phyloP scores from a whole-genome alignment of 2,888 invertebrate species.

The Rotaria magnacalcarata region DNA sequence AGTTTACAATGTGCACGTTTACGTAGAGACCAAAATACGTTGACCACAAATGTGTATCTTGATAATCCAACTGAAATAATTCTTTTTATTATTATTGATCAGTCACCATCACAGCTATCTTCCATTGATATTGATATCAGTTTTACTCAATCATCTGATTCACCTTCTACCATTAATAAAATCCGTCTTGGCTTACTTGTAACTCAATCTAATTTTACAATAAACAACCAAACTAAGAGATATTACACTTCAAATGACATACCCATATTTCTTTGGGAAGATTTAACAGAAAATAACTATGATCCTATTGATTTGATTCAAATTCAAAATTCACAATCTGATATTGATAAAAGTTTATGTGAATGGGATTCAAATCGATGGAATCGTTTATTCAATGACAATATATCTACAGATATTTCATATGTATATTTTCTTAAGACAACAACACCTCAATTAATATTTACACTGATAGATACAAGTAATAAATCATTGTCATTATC shows the following conservation, averaged over 20 bases:
- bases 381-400: not conserved
- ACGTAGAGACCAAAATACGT: not conserved
- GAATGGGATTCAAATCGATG: not conserved
- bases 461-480: not conserved
- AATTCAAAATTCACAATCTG: not conserved
- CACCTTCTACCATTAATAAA: not conserved
- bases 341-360: not conserved
- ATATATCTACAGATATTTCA: not conserved
- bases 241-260: not conserved
- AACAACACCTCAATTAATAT: not conserved
- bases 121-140: not conserved
- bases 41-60: not conserved
- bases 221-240: not conserved
- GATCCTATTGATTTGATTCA: not conserved
- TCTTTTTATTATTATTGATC: not conserved
- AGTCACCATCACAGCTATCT: not conserved
- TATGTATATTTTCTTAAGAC: constrained; percentile 29
- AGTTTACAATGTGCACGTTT: not conserved
- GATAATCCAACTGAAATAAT: not conserved
- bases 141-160: not conserved
- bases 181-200: not conserved
- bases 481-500: not conserved
- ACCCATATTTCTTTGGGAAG: not conserved
- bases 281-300: no score
- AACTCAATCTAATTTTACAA: not conserved